Evolutionary conservation across 2,888 invertebrate genomes (phyloP), one percentile per base, ranked within the genome.

Genomic region (Drosophila lutescens): DNA sequence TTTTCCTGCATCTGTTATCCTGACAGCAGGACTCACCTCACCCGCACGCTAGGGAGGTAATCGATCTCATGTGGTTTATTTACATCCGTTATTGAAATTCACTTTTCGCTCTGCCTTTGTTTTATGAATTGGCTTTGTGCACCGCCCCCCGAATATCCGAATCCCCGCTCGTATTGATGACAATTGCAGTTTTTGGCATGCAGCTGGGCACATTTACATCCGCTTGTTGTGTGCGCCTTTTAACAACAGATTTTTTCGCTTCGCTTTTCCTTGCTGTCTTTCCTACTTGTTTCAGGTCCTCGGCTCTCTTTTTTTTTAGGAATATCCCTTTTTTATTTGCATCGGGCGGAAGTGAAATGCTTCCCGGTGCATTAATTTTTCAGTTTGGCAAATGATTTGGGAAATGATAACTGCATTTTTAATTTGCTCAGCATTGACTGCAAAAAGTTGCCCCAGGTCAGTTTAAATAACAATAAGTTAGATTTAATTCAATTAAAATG

Each of bases 1-100:
- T 34, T 41, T 71, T 41, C 40, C 46, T 65, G 79, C 82, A 83
- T 83, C 86, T 83, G 82, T 87, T 83, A 77, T 85, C 82, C 88
- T 85, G 82, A 69, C 86, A 79, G 74, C 82, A 44, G 76, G 70
- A 71, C 56, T 62, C 62, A 17, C 41, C 58, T 50, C 68, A 51
- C 78, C 49, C 53, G 86, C 84, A 80, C 76, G 66, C 88, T 77
- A 71, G 69, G 81, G 77, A 79, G 79, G 91, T 89, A 90, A 90
- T 90, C 90, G 90, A 90, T 90, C 90, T 87, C 79, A 86, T 90
- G 90, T 86, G 90, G 90, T 90, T 91, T 90, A 91, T 91, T 90
- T 89, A 91, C 90, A 90, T 90, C 90, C 90, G 90, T 84, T 91
- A 88, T 86, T 86, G 88, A 83, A 88, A 89, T 83, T 74, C 83